Evolutionary conservation across 2,113 vertebrate genomes (phyloP), one percentile per base, ranked within the genome.

Genomic region (Forbesichthys agassizii): DNA sequence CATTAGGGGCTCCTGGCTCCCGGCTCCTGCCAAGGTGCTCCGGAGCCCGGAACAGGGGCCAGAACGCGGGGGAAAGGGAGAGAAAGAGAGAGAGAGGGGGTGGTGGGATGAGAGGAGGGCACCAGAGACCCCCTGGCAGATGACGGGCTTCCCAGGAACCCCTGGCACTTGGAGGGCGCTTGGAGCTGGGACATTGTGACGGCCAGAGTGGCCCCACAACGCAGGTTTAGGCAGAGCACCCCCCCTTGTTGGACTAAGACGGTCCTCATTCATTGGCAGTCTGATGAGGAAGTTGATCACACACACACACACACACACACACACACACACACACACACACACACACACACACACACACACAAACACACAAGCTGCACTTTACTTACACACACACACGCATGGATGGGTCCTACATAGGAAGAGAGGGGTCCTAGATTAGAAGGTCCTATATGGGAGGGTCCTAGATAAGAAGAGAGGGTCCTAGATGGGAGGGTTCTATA

Each of bases 1-100:
- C 90, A 92, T 92, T 91, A 92, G 86, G 84, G 87, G 36, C 36
- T 42, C 36, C 36, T 42, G 36, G 36, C 36, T 42, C 82, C 81
- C 83, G 77, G 81, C 77, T 80, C 78, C 77, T 91, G 91, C 91
- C 90, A 92, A 86, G 81, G 87, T 89, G 83, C 77, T 64, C 74
- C 36, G 36, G 36, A 75, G 79, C 64, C 8, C 70, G 75, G 70
- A 48, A 9, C 77, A 74, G 54, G 66, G 88, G 85, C 88, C 82
- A 86, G 57, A 16, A 12, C 9, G 27, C 10, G 11, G 16, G 20
- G 11, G 11, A 5, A 20, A 3, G 36, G 36, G 36, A 42, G 36
- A 1, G 36, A 7, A 6, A 8, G 36, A 8, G 7, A 42, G 36
- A 3, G 36, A 6, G 36, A n/a, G 7, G 36, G 36, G 36, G 7